phyloP scores from a whole-genome alignment of 2,797 vertebrate species.

The Hybognathus amarus region DNA sequence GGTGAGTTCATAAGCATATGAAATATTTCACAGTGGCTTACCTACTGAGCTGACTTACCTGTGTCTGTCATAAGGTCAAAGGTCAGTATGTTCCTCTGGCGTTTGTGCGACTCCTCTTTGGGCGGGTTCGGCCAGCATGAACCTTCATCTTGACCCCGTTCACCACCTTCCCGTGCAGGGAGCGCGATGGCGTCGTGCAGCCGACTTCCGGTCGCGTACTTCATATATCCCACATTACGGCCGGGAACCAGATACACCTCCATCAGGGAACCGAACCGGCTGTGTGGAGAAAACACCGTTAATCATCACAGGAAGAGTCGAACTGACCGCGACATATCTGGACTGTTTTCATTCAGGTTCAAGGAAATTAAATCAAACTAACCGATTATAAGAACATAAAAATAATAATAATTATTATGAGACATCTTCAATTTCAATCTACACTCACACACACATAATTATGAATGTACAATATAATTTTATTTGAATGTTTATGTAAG shows the following conservation, averaged over 20 bases:
- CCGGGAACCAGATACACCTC: slow-evolving; percentile 92
- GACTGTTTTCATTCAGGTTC: too few species aligned
- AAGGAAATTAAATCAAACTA: not conserved
- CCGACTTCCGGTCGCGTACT: slow-evolving; percentile 88
- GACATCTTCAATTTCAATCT: too few species aligned
- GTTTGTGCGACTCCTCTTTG: slow-evolving; percentile 91
- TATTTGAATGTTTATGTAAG: too few species aligned
- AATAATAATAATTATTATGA: too few species aligned
- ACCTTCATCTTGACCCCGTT: slow-evolving; percentile 96
- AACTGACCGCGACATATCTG: not conserved
- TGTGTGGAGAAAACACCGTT: slow-evolving; percentile 56
- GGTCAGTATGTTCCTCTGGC: slow-evolving; percentile 89
- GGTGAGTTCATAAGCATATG: not conserved
- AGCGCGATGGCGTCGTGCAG: slow-evolving; percentile 88
- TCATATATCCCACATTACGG: slow-evolving; percentile 93
- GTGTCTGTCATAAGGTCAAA: not conserved
- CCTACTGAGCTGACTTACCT: slow-evolving; percentile 55
- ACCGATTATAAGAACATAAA: not conserved
- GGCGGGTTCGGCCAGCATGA: slow-evolving; percentile 94
- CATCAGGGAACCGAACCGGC: slow-evolving; percentile 92
- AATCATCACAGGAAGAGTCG: not conserved
- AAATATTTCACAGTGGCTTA: slow-evolving; percentile 37
- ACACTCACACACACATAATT: too few species aligned
- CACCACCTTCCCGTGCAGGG: slow-evolving; percentile 87
- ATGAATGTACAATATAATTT: too few species aligned